Base-by-base conservation (phyloP, 2,888 invertebrate species). In the Cryptocheilus praepositus region DNA sequence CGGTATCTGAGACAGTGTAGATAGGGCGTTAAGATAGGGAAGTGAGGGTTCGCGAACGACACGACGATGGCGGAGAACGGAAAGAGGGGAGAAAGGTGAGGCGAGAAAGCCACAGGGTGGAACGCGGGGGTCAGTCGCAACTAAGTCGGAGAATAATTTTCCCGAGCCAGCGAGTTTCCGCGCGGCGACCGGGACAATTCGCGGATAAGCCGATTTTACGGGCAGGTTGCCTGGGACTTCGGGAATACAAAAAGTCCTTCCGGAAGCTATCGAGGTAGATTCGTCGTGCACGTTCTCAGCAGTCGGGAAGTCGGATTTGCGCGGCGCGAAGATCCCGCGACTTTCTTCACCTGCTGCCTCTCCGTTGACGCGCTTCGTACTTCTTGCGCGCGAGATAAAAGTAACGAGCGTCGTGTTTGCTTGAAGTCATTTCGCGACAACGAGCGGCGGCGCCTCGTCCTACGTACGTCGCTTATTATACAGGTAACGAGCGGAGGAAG, bases 11-110 rank as follows among this genome's bases (percentile, higher is more conserved):
- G 85, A 86, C 87, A 86, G 86, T 85, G 85, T 85, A 85, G 87
- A 88, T 88, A 67, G 83, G 81, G 80, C 83, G 81, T 86, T 85
- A 83, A 86, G 88, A 88, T 87, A 87, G 73, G 80, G 74, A 45
- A 45, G 16, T 18, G n/a, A 13, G 49, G 16, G 49, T 49, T 22
- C 22, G 44, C 28, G 36, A 16, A 18, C 43, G 36, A 36, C 36
- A 36, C 36, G 36, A 36, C 56, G 5, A 16, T 5, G 21, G 46
- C 22, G 64, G 25, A 61, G 22, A 43, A 58, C 44, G 64, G 28
- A 16, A 28, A 51, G 25, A 19, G 45, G 57, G 60, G 5, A 61
- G 52, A 56, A 56, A 58, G 63, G n/a, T n/a, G n/a, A n/a, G n/a
- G n/a, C n/a, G n/a, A 44, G 46, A 64, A 63, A 70, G 61, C 51